Evolutionary conservation across 2,888 invertebrate genomes (phyloP).

Genomic region (Xestia ashworthii): DNA sequence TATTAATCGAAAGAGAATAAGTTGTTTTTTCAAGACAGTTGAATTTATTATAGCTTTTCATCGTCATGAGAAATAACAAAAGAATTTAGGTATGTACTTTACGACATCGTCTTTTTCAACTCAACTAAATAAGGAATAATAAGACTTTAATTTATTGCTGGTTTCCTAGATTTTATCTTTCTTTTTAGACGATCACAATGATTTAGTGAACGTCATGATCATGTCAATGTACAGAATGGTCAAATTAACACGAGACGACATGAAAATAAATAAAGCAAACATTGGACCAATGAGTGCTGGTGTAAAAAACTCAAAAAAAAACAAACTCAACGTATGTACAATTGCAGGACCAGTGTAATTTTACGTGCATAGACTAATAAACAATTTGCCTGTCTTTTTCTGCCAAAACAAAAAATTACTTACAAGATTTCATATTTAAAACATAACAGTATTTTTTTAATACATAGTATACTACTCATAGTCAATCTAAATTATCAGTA

Average conservation of each 20-base stretch:
- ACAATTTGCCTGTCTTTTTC: background rate
- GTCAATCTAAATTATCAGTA: background rate
- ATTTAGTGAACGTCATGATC: constrained; percentile 52
- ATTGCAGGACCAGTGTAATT: constrained; percentile 30
- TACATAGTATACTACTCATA: background rate
- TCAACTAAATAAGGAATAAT: background rate
- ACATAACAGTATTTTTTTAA: too few relatives aligned
- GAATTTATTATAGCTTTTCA: background rate
- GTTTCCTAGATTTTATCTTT: background rate
- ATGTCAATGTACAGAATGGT: constrained; percentile 51
- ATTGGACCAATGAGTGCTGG: constrained; percentile 65
- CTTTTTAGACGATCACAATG: constrained; percentile 5
- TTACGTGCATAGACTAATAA: constrained; percentile 10
- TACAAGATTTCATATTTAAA: constrained; percentile 1
- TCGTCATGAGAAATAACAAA: background rate
- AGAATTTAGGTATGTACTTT: background rate
- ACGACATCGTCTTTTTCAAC: background rate
- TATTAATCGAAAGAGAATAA: background rate
- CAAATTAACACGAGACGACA: constrained; percentile 69
- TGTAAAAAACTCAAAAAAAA: constrained; percentile 52
- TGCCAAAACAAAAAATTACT: background rate
- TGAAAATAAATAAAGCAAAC: constrained; percentile 72
- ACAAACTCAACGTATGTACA: constrained; percentile 82
- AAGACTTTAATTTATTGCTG: background rate
- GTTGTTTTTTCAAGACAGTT: background rate